Evolutionary conservation across 2,113 vertebrate genomes (phyloP), one percentile per base, ranked within the genome.

Genomic region (Cyanoderma ruficeps): DNA sequence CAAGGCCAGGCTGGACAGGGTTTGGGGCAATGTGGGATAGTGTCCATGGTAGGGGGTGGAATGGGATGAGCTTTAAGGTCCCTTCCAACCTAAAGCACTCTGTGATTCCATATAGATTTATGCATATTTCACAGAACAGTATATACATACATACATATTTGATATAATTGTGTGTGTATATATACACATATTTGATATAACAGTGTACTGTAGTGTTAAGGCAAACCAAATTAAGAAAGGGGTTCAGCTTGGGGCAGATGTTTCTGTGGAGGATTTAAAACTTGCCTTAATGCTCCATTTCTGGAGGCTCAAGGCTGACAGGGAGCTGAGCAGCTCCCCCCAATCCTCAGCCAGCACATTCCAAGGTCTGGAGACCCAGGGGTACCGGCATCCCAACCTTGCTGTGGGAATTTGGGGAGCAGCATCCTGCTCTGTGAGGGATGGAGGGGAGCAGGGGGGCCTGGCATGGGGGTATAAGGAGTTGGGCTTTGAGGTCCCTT

Each of bases 351-450:
- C 15, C 57, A 47, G 37, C 27, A 8, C 27, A 13, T 49, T n/a
- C 33, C 37, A 67, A 46, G 22, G 28, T n/a, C 46, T 60, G 69
- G 30, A 57, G n/a, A 39, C 9, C 4, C 46, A 52, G 60, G 20
- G 30, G 11, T 46, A 28, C 27, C 0, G 0, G 18, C 37, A 39
- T 28, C 23, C 44, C 60, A 31, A 0, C 37, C 46, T 24, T 52
- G 60, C 52, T 39, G 23, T 15, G 23, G 61, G 61, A 46, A 60
- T 68, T 2, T 24, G 61, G 24, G 87, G 46, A 68, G n/a, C 28
- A 82, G 33, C 16, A 27, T 25, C 61, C 16, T 53, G 50, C 21
- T 27, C 35, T 17, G 7, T 9, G 19, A 28, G 33, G 23, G 77
- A 9, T 0, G 9, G 52, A 46, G 53, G 8, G 27, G 22, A 87